A percentile compares a stretch with the other conserved stretches of the same genome.
Conservation (phyloP, 1,140 invertebrate genomes). For the Drosophila nikananu region DNA sequence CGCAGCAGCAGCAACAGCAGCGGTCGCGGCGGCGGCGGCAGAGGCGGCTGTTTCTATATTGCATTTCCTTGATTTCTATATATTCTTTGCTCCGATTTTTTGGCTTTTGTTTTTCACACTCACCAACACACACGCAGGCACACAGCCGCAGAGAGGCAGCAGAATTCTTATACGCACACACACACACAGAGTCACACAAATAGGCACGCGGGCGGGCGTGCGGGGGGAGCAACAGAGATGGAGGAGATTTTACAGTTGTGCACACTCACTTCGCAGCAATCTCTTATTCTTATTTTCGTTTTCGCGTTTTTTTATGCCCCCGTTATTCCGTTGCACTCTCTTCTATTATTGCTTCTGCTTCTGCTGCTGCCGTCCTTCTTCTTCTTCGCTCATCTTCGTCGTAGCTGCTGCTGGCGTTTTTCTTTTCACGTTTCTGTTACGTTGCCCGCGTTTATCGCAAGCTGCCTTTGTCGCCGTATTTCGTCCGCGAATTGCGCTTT, state of each 20-base stretch:
- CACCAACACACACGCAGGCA: constrained; percentile 30
- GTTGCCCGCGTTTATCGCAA: constrained; percentile 34
- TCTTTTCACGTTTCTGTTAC: constrained; percentile 42
- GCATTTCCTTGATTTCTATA: constrained; percentile 73
- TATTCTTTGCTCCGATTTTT: constrained; percentile 70
- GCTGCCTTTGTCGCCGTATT: constrained; percentile 19
- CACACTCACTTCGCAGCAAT: constrained; percentile 70
- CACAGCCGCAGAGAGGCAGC: constrained; percentile 18
- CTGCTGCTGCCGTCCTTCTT: constrained; percentile 66
- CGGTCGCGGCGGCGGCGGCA: constrained; percentile 20
- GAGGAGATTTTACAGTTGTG: constrained; percentile 53
- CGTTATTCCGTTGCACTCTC: constrained; percentile 76
- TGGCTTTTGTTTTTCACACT: constrained; percentile 73
- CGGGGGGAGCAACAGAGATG: constrained; percentile 24
- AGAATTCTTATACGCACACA: constrained; percentile 16
- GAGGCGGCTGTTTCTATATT: constrained; percentile 55
- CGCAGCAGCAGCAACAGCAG: constrained; percentile 37
- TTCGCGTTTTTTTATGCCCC: constrained; percentile 46
- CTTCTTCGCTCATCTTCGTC: constrained; percentile 77
- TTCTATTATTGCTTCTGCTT: constrained; percentile 76
- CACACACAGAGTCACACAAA: constrained; percentile 29
- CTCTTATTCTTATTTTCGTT: constrained; percentile 34
- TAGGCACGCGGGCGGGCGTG: constrained; percentile 29
- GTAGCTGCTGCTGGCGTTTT: constrained; percentile 44
- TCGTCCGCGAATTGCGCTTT: constrained; percentile 48